Base-by-base conservation (phyloP, 1,140 invertebrate species). In the Galleria mellonella region DNA sequence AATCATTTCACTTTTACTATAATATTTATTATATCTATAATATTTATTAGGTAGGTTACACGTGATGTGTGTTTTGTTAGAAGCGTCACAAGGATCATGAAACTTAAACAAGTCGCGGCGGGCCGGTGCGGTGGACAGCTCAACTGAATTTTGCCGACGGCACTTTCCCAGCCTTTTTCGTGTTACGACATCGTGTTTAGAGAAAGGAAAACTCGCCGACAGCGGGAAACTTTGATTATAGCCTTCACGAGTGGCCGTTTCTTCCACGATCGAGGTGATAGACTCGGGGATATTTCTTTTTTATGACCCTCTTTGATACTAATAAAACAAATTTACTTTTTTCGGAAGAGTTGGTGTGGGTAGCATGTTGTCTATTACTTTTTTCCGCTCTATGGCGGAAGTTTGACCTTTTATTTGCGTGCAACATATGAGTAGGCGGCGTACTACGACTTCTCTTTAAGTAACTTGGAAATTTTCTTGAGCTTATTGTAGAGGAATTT, bases 181-280 rank as follows among this genome's bases (percentile, higher is more conserved):
- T 84, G 77, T 84, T 67, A 84, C 72, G 71, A 81, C 81, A 82
- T 66, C 73, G 69, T 82, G 77, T 79, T 82, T 82, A 76, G 69
- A 83, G 75, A 72, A 79, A 78, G 66, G 74, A 76, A 81, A 83
- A 73, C 76, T 81, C 66, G 74, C 64, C 68, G 68, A 79, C 74
- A 75, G 63, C 68, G 68, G 64, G 65, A 81, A 84, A 84, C 69
- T 84, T 84, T 82, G 77, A 82, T 84, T 82, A 82, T 84, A 77
- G 76, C 71, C 61, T 78, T 79, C 72, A 77, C 62, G 76, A 81
- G 72, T 78, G 64, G 67, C 67, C 74, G 69, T 75, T 78, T 62
- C 44, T 66, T 64, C 55, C 63, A 51, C 67, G 65, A 78, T 77
- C 66, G 71, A 71, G 69, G 75, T 70, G 71, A 84, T 82, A 82